phyloP scores from a whole-genome alignment of 2,797 vertebrate genomes.

The Macropus fuliginosus region DNA sequence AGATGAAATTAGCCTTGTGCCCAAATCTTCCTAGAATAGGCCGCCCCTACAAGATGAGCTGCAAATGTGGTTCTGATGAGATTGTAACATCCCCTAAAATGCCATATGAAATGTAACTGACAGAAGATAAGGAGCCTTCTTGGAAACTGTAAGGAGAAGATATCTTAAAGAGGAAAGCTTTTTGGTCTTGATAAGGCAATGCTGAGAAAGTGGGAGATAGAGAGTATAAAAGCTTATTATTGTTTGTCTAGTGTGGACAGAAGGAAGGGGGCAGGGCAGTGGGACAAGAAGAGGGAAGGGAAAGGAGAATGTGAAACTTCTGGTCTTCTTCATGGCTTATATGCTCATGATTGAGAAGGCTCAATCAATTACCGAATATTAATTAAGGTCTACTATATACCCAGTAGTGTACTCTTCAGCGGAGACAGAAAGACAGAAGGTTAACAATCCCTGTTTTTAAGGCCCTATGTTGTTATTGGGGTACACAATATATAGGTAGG shows the following conservation, averaged over 20 bases:
- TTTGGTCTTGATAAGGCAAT: neutral
- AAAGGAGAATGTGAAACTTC: neutral
- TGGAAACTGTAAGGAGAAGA: neutral
- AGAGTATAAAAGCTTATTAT: neutral
- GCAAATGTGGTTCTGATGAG: neutral
- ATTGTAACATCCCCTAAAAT: neutral
- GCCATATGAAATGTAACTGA: neutral
- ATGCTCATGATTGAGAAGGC: neutral
- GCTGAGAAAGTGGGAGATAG: neutral
- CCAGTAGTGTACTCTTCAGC: neutral
- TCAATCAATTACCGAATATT: neutral
- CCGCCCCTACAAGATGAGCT: neutral
- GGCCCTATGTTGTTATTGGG: neutral
- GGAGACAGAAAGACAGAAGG: neutral
- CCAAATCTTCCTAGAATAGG: neutral
- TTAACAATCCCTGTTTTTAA: neutral
- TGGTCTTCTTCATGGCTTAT: neutral
- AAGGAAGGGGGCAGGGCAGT: neutral
- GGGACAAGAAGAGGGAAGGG: neutral
- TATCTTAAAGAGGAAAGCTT: neutral
- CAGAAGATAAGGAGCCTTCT: neutral
- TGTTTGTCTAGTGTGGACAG: neutral
- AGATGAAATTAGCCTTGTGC: neutral
- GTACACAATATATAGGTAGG: neutral
- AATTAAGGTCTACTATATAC: neutral